Evolutionary conservation across 2,113 vertebrate species (phyloP), one percentile per base, ranked within the genome.

Genomic region (Epinephelus cyanopodus): DNA sequence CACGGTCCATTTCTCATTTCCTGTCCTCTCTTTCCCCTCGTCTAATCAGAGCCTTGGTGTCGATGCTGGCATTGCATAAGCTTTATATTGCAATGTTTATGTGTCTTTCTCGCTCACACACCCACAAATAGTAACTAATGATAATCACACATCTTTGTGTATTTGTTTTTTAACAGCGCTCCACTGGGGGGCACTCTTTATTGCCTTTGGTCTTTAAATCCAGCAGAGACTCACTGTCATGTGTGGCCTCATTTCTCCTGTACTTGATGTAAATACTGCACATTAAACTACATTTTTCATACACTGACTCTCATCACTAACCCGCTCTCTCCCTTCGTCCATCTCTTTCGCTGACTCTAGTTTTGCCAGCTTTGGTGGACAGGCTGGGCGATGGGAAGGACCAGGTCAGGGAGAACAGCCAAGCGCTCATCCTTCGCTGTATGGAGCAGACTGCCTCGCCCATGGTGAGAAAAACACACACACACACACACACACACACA

Each of bases 361-460:
- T 99, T 87, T 84, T 97, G 58, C 93, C 95, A 86, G 96, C 96
- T 79, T 95, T 99, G 92, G 95, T 98, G 92, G 98, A 99, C 93
- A 95, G 98, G 85, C 95, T 99, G 94, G 98, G 98, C 72, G 98
- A 99, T 88, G 94, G 94, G 67, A 99, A 99, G 96, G 98, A 99
- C 93, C 98, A 98, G 92, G 97, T 99, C 91, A 96, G 98, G 90
- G 98, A 99, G 47, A 97, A 98, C 95, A 95, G 97, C 81, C 97
- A 99, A 92, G 95, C 89, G 50, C 95, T 99, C 62, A 96, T 97
- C 82, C 73, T 99, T 83, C 97, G 96, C 87, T 87, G 98, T 86
- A 99, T 99, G 97, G 95, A 97, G 9, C 95, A 97, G 90, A 91
- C 95, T 29, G 95, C 97, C 72, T 94, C 96, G 0, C 97, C 98